Conservation (phyloP, 2,113 vertebrate genomes). For the Hippocampus barbouri region DNA sequence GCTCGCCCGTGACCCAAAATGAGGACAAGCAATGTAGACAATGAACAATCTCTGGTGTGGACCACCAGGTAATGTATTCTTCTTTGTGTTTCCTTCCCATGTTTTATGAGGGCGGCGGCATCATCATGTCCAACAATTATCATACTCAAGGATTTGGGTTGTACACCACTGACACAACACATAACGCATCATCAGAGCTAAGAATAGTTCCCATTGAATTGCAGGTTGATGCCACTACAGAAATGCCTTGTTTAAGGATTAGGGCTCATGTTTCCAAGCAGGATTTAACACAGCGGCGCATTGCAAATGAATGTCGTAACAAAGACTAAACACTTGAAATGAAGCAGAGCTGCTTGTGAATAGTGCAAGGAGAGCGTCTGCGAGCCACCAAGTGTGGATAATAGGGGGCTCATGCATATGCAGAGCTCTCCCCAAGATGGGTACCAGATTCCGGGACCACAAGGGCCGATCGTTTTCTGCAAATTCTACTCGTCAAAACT, state of each 20-base stretch:
- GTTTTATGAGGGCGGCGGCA: neutral
- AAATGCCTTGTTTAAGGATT: slow-evolving; percentile 28
- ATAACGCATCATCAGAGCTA: neutral
- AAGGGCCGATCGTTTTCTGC: slow-evolving; percentile 18
- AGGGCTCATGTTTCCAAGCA: slow-evolving; percentile 40
- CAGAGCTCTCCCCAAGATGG: slow-evolving; percentile 30
- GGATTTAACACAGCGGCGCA: slow-evolving; percentile 33
- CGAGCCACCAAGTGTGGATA: slow-evolving; percentile 38
- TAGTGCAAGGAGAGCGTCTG: slow-evolving; percentile 24
- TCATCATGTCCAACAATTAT: neutral
- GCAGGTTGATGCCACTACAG: neutral
- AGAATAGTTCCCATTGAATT: neutral
- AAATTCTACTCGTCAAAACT: slow-evolving; percentile 14
- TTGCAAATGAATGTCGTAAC: slow-evolving; percentile 52
- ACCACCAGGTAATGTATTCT: slow-evolving; percentile 27
- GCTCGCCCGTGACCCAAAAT: too few relatives aligned
- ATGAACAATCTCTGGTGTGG: slow-evolving; percentile 14
- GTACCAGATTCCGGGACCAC: slow-evolving; percentile 23
- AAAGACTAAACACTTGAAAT: slow-evolving; percentile 58
- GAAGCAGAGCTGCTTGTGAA: slow-evolving; percentile 36
- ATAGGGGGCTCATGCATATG: slow-evolving; percentile 54
- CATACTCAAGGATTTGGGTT: slow-evolving; percentile 2
- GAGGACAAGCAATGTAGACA: too few relatives aligned
- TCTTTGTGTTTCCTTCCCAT: slow-evolving; percentile 17
- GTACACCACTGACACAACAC: neutral